These are phyloP conservation scores for Clarias gariepinus DNA, from an alignment of 2,113 vertebrate species.

Conservation along the genomic window DNA sequence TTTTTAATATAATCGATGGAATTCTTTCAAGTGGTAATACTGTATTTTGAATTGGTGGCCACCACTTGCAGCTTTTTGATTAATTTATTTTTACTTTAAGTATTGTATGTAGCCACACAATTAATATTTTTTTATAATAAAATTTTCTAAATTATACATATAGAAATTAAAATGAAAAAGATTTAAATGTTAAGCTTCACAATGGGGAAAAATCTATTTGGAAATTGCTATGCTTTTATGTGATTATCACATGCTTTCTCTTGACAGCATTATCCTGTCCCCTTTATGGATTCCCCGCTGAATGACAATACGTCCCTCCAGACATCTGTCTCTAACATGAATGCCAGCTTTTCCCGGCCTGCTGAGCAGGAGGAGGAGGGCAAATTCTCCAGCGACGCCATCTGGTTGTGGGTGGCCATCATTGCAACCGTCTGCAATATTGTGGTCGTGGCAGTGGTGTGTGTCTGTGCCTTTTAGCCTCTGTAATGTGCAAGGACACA, in stretches of 20 bases:
- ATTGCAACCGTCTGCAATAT: conserved; percentile 80
- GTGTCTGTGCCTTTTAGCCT: conserved; percentile 77
- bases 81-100: not conserved
- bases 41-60: not conserved
- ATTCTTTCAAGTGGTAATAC: not conserved
- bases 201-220: not conserved
- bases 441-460: conserved; percentile 80
- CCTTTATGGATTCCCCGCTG: conserved; percentile 77
- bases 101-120: too few relatives aligned
- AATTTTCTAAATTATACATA: not conserved
- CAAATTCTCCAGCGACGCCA: conserved; percentile 74
- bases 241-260: not conserved
- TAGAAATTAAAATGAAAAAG: not conserved
- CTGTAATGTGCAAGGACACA: conserved; percentile 44
- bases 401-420: conserved; percentile 81
- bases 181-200: not conserved
- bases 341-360: conserved; percentile 62
- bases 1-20: not conserved
- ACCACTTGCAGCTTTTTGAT: not conserved
- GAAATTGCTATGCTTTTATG: not conserved
- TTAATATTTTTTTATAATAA: too few relatives aligned
- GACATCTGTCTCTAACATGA: conserved; percentile 77
- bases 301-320: conserved; percentile 75
- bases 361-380: conserved; percentile 72
- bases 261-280: conserved; percentile 68